phyloP scores from a whole-genome alignment of 2,888 invertebrate species.

The Drosophila subquinaria region DNA sequence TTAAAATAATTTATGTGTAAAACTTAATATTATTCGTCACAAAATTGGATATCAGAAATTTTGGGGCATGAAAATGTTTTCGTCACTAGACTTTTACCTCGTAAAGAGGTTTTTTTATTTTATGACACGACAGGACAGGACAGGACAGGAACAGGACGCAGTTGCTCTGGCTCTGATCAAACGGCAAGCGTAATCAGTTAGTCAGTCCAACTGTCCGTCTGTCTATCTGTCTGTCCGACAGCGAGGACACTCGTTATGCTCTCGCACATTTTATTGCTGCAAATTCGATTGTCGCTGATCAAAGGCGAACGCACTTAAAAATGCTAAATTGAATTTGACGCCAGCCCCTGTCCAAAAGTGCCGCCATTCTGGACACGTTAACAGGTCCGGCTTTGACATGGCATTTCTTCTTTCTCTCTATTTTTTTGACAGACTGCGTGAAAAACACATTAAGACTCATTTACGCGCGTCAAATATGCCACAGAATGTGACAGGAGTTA shows the following conservation, averaged over 20 bases:
- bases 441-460: constrained; percentile 80
- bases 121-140: constrained; percentile 40
- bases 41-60: too few species aligned
- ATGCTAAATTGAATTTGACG: constrained; percentile 84
- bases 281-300: constrained; percentile 85
- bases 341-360: constrained; percentile 57
- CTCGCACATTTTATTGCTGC: constrained; percentile 79
- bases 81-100: too few species aligned
- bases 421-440: constrained; percentile 46
- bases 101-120: too few species aligned
- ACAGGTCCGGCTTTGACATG: constrained; percentile 55
- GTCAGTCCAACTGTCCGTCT: constrained; percentile 1
- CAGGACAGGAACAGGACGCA: constrained; percentile 45
- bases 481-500: constrained; percentile 31
- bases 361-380: constrained; percentile 36
- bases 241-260: constrained; percentile 57
- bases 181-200: constrained; percentile 78
- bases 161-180: constrained; percentile 61
- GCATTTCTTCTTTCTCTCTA: constrained; percentile 39
- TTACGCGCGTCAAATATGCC: constrained; percentile 74
- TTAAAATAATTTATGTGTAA: too few species aligned
- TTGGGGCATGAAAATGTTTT: too few species aligned
- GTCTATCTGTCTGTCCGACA: neutral
- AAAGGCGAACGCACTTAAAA: constrained; percentile 85
- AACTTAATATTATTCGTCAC: too few species aligned